Percentiles rank a stretch among this genome's conserved stretches.
phyloP scores from a whole-genome alignment of 2,797 vertebrate species.

The Atherinosoma microstoma region DNA sequence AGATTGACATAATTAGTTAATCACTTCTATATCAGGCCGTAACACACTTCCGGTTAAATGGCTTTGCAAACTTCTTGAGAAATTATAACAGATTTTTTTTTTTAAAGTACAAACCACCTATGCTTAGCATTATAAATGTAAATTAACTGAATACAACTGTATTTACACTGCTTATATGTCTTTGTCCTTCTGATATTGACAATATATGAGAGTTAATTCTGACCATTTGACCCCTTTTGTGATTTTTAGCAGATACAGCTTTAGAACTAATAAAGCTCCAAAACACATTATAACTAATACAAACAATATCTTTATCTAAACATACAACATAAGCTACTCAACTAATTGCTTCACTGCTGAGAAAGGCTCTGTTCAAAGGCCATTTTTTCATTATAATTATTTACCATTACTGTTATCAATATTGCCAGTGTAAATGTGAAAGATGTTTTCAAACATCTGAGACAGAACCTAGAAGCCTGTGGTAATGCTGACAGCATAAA shows the following conservation, averaged over 20 bases:
- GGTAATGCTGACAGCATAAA: neutral
- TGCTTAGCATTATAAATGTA: neutral
- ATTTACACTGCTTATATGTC: neutral
- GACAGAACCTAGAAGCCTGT: neutral
- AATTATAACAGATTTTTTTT: neutral
- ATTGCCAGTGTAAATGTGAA: neutral
- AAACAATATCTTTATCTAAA: neutral
- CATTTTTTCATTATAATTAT: neutral
- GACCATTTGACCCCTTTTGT: conserved; percentile 2
- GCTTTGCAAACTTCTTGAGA: neutral
- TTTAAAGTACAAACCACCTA: neutral
- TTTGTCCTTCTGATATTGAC: neutral
- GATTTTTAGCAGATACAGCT: neutral
- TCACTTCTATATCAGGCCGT: neutral
- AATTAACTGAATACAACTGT: neutral
- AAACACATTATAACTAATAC: neutral
- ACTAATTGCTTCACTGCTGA: neutral
- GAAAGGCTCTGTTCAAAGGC: neutral
- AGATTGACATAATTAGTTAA: neutral
- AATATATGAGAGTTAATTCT: neutral
- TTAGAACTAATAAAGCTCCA: neutral
- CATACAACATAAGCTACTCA: neutral
- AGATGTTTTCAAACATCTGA: neutral
- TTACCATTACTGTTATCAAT: neutral
- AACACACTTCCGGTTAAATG: neutral